Base-by-base conservation (phyloP, 2,888 invertebrate genomes). In the Leptopilina myrica region DNA sequence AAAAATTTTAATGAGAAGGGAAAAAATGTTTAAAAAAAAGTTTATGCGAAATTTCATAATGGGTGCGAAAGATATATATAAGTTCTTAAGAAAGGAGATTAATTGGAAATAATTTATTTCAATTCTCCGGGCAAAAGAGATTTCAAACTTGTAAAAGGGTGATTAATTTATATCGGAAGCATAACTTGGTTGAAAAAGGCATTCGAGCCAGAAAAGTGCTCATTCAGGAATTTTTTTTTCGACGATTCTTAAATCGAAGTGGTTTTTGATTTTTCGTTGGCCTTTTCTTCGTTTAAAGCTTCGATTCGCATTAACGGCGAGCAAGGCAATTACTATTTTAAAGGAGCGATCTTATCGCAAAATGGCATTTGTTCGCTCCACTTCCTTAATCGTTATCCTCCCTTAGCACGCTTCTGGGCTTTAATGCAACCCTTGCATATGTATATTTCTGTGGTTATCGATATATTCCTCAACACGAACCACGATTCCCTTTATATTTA, bases 321-420 rank as follows among this genome's bases (percentile, higher is more conserved):
- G 65, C 53, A 64, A 53, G 65, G 77, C 53, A 77, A 65, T 77
- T 77, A 53, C 65, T 53, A 15, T 49, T 64, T 40, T 53, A 65
- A 64, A 77, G 77, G 49, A 77, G 49, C 20, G 77, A 77, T 77
- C 77, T 65, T 65, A 77, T 77, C 64, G 65, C 49, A 33, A 77
- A 77, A 77, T 65, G 33, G 77, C 77, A 77, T 77, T 77, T 64
- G 77, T 77, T 77, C 65, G 65, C 77, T 65, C 77, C 46, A 77
- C 77, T 77, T 65, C 64, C 64, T 64, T 77, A 53, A 64, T 64
- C 77, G 77, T 65, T 64, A 77, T 65, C 64, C 77, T 26, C 65
- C 49, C 65, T 65, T 49, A 77, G 65, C 77, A 77, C 77, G 77
- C 64, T 64, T 49, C 65, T 20, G 43, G 14, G 69, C 69, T 69